Base-by-base conservation (phyloP, 2,888 invertebrate species). In the Macrophya annulata region DNA sequence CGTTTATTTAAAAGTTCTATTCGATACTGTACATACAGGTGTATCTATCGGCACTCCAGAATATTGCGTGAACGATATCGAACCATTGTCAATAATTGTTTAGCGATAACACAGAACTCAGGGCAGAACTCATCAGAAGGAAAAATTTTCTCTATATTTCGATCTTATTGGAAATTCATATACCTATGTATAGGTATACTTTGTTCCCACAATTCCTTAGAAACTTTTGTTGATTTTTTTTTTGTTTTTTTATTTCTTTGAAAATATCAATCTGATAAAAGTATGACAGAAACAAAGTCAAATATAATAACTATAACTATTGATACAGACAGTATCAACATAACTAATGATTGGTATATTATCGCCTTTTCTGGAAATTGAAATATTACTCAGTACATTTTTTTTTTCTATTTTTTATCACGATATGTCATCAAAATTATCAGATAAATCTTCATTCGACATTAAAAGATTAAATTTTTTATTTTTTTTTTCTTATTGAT, bases 51-150 rank as follows among this genome's bases (percentile, higher is more conserved):
- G 51, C 15, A 76, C 76, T 51, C 12, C 25, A 48, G 10, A 31
- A 76, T 76, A 76, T 76, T 76, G 48, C 51, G 45, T 37, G 68
- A 43, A 40, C 71, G 76, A 48, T 51, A 51, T 76, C 76, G 31
- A 31, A 76, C 31, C 15, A 76, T 76, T 76, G 76, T 76, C 76
- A 76, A 76, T 51, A 76, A 76, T 76, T 76, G 76, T 51, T 76
- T 31, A 76, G 25, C 25, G 15, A 17, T 76, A 48, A 76, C 51
- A 31, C 51, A 76, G 17, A 48, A 45, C 25, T 17, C 17, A 15
- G 40, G 9, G 31, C 25, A n/a, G 31, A 68, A 68, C 9, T 9
- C 17, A 15, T 40, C 12, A 12, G 17, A 9, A 37, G 37, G 17
- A 37, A 71, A 71, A 4, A 37, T 17, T 37, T 12, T 31, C 65